Base-by-base conservation (phyloP, 1,140 invertebrate genomes). In the Papilio polytes region DNA sequence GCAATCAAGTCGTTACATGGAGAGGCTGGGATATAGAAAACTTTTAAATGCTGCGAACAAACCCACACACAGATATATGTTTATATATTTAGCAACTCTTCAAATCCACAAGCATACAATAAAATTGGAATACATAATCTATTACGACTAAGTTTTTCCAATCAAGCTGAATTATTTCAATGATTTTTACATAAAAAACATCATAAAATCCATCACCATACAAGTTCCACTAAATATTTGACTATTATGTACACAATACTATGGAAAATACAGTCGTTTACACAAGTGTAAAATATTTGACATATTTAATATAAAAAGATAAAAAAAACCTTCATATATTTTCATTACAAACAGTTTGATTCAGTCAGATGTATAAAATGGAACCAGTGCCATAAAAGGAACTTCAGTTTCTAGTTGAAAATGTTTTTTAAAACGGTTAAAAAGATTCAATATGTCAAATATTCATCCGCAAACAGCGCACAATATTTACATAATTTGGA, bases 401-500 rank as follows among this genome's bases (percentile, higher is more conserved):
- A 78, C 77, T 63, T 78, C 66, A 7, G 36, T 66, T 46, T 20
- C n/a, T 59, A 15, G 53, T 78, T 18, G 20, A 36, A 36, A 9
- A 44, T 44, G 56, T 44, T n/a, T 66, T 36, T 18, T 41, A n/a
- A 15, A 78, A 76, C 3, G 63, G 10, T 46, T 53, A 20, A 51
- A n/a, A 76, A 41, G 18, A 56, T 56, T 66, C 36, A 78, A 78
- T 66, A 78, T 80, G 70, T 79, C 72, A 77, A 80, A 82, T 80
- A 73, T 46, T 77, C 48, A 26, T 59, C 78, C 26, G 26, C 31
- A 73, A 74, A 74, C 59, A 41, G 46, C 51, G 41, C 74, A 81
- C 44, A 76, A 77, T 80, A 53, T 81, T 83, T 83, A 81, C 86
- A 88, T 48, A 56, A 53, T 79, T 86, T 85, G 85, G 87, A 87